Conservation (phyloP, 2,797 vertebrate genomes). For the Melanotaenia nigrans region DNA sequence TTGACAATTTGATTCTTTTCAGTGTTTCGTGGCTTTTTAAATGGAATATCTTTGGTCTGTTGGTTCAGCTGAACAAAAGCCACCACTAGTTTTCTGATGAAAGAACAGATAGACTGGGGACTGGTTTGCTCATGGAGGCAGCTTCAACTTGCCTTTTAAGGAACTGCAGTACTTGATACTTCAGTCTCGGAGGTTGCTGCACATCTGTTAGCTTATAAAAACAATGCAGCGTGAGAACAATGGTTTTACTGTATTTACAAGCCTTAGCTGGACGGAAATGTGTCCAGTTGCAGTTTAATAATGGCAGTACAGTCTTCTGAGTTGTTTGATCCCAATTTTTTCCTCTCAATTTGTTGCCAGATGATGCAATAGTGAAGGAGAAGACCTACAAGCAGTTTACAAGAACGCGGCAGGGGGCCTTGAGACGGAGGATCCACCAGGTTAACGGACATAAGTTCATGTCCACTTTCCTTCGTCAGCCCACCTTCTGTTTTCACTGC, state of each 20-base stretch:
- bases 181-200: not conserved
- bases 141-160: not conserved
- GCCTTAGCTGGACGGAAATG: not conserved
- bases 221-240: not conserved
- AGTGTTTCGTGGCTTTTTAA: not conserved
- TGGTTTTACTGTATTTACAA: not conserved
- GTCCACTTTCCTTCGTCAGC: slow-evolving; percentile 95
- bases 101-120: not conserved
- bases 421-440: slow-evolving; percentile 92
- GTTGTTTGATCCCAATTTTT: not conserved
- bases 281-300: not conserved
- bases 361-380: slow-evolving; percentile 73
- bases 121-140: not conserved
- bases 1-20: not conserved
- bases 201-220: not conserved
- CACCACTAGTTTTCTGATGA: not conserved
- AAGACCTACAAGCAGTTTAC: slow-evolving; percentile 90
- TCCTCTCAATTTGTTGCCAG: slow-evolving; percentile 48
- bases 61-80: not conserved
- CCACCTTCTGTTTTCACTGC: slow-evolving; percentile 98
- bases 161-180: not conserved
- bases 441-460: slow-evolving; percentile 99
- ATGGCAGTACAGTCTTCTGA: not conserved
- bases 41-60: not conserved
- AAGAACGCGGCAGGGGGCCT: slow-evolving; percentile 90